Evolutionary conservation across 2,888 invertebrate genomes (phyloP).

Genomic region (Callosobruchus maculatus): DNA sequence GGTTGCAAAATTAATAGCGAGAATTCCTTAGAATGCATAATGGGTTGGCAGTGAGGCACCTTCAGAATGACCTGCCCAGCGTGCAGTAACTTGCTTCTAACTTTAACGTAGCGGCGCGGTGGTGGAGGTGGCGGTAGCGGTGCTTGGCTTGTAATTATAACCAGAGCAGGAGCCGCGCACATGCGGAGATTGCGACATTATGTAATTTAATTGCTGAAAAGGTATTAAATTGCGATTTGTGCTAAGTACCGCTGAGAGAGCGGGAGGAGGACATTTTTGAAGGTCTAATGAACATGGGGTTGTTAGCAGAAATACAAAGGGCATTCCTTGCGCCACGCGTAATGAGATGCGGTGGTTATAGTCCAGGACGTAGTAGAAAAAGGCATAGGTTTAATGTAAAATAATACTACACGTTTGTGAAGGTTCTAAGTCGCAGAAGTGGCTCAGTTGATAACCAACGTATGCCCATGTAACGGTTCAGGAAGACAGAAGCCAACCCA

Average conservation of each 20-base stretch:
- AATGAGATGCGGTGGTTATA: neutral
- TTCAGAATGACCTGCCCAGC: neutral
- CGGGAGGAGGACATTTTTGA: neutral
- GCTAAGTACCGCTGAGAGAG: neutral
- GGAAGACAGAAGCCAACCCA: too few relatives aligned
- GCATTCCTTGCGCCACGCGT: neutral
- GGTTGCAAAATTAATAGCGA: neutral
- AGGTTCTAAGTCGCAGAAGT: too few relatives aligned
- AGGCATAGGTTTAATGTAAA: too few relatives aligned
- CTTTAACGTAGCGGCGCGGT: too few relatives aligned
- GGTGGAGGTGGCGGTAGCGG: too few relatives aligned
- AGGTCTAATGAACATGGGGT: neutral
- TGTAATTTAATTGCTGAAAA: neutral
- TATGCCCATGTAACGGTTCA: too few relatives aligned
- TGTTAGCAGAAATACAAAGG: neutral
- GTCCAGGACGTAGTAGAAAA: too few relatives aligned
- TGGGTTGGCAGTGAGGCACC: neutral
- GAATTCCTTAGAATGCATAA: neutral
- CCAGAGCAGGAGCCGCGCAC: neutral
- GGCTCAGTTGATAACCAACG: too few relatives aligned
- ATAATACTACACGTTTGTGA: too few relatives aligned
- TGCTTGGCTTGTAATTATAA: neutral
- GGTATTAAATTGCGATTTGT: neutral
- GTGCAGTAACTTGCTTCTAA: neutral
- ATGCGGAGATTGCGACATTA: neutral